phyloP scores from a whole-genome alignment of 2,113 vertebrate species.

The Tautogolabrus adspersus region DNA sequence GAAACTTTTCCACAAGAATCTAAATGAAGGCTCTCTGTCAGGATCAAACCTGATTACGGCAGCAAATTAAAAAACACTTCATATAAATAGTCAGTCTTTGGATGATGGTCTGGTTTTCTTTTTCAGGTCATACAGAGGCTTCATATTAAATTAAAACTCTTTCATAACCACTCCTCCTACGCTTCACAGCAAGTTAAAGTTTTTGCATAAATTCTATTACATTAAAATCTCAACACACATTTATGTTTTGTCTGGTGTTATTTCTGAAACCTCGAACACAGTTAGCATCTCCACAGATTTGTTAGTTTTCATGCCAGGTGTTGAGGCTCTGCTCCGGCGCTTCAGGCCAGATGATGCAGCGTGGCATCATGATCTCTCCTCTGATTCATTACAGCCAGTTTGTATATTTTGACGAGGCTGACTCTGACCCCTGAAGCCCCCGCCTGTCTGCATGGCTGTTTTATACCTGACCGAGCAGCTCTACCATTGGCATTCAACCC shows the following conservation, averaged over 20 bases:
- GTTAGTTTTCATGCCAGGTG: neutral
- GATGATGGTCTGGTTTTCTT: neutral
- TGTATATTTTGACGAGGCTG: constrained; percentile 66
- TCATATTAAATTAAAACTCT: neutral
- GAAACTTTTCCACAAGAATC: neutral
- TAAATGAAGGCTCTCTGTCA: neutral
- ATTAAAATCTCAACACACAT: neutral
- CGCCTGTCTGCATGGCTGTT: constrained; percentile 54
- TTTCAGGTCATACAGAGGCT: neutral
- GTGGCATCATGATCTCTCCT: constrained; percentile 60
- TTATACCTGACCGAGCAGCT: constrained; percentile 63
- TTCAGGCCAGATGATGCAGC: constrained; percentile 49
- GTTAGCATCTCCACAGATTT: constrained; percentile 5
- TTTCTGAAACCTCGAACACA: neutral
- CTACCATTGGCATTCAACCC: constrained; percentile 49
- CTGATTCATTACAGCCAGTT: constrained; percentile 65
- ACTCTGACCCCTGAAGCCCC: constrained; percentile 39
- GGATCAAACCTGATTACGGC: neutral
- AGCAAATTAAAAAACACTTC: neutral
- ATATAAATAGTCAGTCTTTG: neutral
- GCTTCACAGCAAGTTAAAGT: neutral
- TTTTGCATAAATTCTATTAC: neutral
- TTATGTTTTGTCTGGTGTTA: neutral
- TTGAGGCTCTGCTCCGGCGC: constrained; percentile 13
- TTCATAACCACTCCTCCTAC: neutral